Conservation (phyloP, 1,140 invertebrate genomes). For the Wasmannia auropunctata region DNA sequence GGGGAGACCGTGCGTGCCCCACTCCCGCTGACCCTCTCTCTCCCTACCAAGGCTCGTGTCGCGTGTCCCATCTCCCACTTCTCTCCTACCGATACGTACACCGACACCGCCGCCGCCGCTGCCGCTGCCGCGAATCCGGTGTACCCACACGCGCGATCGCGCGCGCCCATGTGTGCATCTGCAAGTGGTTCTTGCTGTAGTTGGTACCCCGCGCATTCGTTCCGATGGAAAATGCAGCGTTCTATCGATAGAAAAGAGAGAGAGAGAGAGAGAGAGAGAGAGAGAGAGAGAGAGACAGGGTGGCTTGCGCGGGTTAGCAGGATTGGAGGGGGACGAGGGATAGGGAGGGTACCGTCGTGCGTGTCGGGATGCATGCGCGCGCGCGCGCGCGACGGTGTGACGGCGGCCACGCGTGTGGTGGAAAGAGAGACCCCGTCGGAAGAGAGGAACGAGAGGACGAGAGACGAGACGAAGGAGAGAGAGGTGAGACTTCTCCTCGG, state of each 20-base stretch:
- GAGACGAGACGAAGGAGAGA: conserved; percentile 74
- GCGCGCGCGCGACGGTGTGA: conserved; percentile 62
- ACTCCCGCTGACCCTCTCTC: conserved; percentile 65
- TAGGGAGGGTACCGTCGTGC: conserved; percentile 46
- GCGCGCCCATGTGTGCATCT: conserved; percentile 58
- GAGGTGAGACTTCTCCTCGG: conserved; percentile 78
- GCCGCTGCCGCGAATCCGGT: conserved; percentile 49
- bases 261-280: conserved; percentile 6
- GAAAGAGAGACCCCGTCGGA: conserved; percentile 66
- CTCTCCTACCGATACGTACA: conserved; percentile 67
- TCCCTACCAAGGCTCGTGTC: conserved; percentile 77
- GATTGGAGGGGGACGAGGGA: not conserved
- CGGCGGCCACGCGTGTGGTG: conserved; percentile 67
- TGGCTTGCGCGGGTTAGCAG: conserved; percentile 26
- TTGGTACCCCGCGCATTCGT: conserved; percentile 57
- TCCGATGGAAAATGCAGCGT: conserved; percentile 36
- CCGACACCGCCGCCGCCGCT: conserved; percentile 27
- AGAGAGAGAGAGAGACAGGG: conserved; percentile 31
- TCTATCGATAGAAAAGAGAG: not conserved
- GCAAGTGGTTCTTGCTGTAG: conserved; percentile 69
- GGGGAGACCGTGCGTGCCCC: conserved; percentile 68
- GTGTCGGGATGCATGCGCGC: conserved; percentile 60
- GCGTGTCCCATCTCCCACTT: conserved; percentile 84
- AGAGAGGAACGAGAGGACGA: conserved; percentile 67
- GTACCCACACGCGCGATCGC: conserved; percentile 44